phyloP scores from a whole-genome alignment of 2,888 invertebrate species.

The Chydorus sphaericus region DNA sequence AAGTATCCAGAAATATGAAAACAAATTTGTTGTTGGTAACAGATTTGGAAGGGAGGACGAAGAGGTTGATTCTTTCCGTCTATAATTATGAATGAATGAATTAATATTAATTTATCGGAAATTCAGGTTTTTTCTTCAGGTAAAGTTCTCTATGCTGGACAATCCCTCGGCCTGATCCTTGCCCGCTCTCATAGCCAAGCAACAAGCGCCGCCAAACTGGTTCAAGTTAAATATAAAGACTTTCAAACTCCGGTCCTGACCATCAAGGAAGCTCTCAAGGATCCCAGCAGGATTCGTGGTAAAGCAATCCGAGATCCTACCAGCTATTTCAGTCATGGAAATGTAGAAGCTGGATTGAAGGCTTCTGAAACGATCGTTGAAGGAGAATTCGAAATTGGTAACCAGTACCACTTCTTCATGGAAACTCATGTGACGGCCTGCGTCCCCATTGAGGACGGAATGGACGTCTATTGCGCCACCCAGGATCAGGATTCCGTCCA shows the following conservation, averaged over 20 bases:
- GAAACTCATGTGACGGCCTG: conserved; percentile 53
- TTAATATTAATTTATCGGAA: background rate
- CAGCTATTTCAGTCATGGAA: background rate
- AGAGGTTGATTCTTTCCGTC: no score
- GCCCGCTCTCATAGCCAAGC: conserved; percentile 25
- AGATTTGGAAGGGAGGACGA: no score
- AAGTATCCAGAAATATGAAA: background rate
- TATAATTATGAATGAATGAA: background rate
- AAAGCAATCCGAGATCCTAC: conserved; percentile 7
- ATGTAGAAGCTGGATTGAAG: conserved; percentile 6
- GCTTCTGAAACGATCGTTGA: conserved; percentile 25
- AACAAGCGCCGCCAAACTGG: conserved; percentile 25
- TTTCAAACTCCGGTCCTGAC: conserved; percentile 26
- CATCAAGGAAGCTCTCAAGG: conserved; percentile 25
- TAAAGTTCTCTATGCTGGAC: conserved; percentile 27
- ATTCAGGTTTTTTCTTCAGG: conserved; percentile 26
- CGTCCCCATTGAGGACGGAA: conserved; percentile 51
- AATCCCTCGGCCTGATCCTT: conserved; percentile 29
- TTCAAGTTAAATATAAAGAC: conserved; percentile 28
- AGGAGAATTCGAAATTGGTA: conserved; percentile 37
- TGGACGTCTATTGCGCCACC: conserved; percentile 47
- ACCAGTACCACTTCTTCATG: conserved; percentile 61
- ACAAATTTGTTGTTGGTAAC: background rate
- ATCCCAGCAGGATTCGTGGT: conserved; percentile 2
- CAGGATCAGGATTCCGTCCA: conserved; percentile 49